phyloP scores from a whole-genome alignment of 2,797 vertebrate species.

The Poecilia gillii region DNA sequence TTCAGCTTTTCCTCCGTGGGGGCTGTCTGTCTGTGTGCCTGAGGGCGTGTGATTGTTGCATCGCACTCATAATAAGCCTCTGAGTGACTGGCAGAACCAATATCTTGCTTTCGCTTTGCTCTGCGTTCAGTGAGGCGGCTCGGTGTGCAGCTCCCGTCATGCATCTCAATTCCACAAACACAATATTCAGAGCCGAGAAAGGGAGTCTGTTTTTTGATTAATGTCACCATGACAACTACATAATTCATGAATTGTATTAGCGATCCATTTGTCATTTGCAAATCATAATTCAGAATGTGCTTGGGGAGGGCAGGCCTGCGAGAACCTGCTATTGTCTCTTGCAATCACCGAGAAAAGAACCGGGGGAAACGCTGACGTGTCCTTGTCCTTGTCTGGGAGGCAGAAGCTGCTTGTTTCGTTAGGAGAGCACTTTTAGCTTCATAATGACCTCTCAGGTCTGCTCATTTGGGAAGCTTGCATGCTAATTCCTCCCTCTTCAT shows the following conservation, averaged over 20 bases:
- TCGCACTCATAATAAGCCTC: conserved; percentile 72
- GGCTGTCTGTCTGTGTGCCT: conserved; percentile 62
- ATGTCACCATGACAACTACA: conserved; percentile 85
- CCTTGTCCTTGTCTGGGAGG: conserved; percentile 46
- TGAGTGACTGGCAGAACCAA: conserved; percentile 77
- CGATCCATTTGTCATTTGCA: conserved; percentile 81
- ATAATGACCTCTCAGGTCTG: conserved; percentile 64
- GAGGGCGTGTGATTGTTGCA: conserved; percentile 69
- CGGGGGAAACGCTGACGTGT: conserved; percentile 48
- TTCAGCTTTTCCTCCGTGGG: conserved; percentile 51
- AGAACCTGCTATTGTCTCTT: conserved; percentile 51
- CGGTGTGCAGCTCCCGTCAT: conserved; percentile 61
- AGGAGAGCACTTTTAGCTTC: conserved; percentile 55
- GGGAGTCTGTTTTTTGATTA: conserved; percentile 78
- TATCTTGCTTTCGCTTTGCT: conserved; percentile 71
- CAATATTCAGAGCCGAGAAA: conserved; percentile 70
- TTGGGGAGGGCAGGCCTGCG: conserved; percentile 37
- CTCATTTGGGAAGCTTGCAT: conserved; percentile 62
- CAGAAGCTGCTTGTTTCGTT: conserved; percentile 37
- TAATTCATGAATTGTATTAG: conserved; percentile 87
- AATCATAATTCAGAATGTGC: conserved; percentile 79
- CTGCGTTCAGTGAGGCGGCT: conserved; percentile 61
- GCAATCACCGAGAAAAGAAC: conserved; percentile 9
- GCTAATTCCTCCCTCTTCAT: conserved; percentile 48
- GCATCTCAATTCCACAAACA: conserved; percentile 83